Percentiles rank a stretch among this genome's conserved stretches.
These are phyloP conservation scores for Ceyx margarethae DNA, from an alignment of 2,113 vertebrate genomes.

Conservation along the genomic window DNA sequence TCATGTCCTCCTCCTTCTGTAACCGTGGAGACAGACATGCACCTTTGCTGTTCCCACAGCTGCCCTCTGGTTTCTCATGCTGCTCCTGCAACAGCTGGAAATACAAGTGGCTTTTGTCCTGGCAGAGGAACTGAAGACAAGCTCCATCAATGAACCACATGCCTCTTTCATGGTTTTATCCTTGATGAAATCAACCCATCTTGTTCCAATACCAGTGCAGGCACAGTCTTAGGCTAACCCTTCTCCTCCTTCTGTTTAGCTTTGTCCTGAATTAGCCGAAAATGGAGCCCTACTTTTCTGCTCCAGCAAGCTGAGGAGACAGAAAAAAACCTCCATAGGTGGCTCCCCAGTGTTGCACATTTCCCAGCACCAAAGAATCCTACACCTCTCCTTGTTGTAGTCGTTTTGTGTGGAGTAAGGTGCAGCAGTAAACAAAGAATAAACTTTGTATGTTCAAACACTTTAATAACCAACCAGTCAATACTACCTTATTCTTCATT, in stretches of 20 bases:
- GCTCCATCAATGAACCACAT: fast-evolving
- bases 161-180: neutral
- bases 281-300: neutral
- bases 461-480: constrained; percentile 39
- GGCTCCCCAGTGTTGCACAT: neutral
- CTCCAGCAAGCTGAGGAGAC: neutral
- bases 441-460: constrained; percentile 34
- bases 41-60: neutral
- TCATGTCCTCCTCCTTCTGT: neutral
- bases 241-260: neutral
- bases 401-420: neutral
- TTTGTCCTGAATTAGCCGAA: neutral
- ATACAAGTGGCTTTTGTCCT: neutral
- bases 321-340: neutral
- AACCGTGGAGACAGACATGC: neutral
- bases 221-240: neutral
- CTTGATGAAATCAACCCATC: neutral
- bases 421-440: constrained; percentile 22
- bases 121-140: neutral
- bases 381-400: neutral
- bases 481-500: constrained; percentile 63
- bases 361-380: neutral
- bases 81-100: neutral
- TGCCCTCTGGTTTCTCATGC: neutral
- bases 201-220: neutral